These are phyloP conservation scores for Camponotus pennsylvanicus DNA, from an alignment of 1,140 invertebrate genomes.

Conservation along the genomic window DNA sequence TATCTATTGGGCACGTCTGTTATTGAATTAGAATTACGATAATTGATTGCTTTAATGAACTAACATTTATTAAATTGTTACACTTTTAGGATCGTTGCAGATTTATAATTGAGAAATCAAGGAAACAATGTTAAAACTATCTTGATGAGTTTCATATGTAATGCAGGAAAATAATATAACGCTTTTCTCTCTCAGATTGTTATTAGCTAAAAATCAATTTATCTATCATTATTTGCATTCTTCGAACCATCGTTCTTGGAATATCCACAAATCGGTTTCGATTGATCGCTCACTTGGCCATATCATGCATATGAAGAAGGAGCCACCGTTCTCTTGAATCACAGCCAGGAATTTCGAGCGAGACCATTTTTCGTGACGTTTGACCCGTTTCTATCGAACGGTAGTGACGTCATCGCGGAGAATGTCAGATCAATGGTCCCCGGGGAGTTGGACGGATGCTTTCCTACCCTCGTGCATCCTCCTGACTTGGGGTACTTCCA, in stretches of 20 bases:
- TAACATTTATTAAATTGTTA: not conserved
- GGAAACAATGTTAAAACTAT: not conserved
- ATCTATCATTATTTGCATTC: not conserved
- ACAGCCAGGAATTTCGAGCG: constrained; percentile 62
- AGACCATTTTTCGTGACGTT: constrained; percentile 79
- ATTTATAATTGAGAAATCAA: not conserved
- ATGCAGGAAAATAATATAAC: not conserved
- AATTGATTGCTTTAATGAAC: constrained; percentile 1
- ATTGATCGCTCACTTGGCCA: not conserved
- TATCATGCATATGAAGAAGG: not conserved
- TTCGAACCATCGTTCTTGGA: not conserved
- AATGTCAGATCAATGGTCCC: constrained; percentile 83
- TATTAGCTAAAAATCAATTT: not conserved
- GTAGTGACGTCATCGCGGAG: constrained; percentile 77
- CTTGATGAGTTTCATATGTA: not conserved
- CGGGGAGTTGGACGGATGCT: constrained; percentile 75
- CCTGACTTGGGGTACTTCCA: not conserved
- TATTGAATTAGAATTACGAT: constrained; percentile 29
- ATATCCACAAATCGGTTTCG: constrained; percentile 3
- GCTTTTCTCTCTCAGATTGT: not conserved
- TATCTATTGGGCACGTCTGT: not conserved
- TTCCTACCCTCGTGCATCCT: constrained; percentile 57
- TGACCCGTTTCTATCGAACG: constrained; percentile 78
- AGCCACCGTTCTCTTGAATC: constrained; percentile 65
- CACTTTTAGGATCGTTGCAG: not conserved